phyloP scores from a whole-genome alignment of 2,113 vertebrate genomes.

The Pantherophis guttatus region DNA sequence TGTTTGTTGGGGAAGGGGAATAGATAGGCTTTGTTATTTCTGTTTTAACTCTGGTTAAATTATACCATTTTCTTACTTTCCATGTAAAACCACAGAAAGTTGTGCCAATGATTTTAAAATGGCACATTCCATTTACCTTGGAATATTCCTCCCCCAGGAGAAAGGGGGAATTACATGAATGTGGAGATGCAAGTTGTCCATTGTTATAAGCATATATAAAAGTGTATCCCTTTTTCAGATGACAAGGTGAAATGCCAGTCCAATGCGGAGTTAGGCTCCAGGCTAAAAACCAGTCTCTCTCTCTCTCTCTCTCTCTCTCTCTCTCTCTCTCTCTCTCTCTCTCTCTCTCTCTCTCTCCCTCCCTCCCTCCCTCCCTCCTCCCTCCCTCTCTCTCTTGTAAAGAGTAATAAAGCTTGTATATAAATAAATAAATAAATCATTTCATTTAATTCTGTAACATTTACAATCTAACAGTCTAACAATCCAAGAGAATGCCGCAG shows the following conservation, averaged over 20 bases:
- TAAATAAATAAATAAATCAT: neutral
- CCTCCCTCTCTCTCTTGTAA: neutral
- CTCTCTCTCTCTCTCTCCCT: too few relatives aligned
- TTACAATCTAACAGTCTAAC: conserved; percentile 5
- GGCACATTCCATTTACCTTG: neutral
- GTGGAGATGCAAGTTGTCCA: neutral
- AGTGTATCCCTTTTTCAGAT: neutral
- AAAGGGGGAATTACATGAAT: neutral
- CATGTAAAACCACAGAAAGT: neutral
- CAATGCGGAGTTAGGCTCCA: neutral
- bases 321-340: too few relatives aligned
- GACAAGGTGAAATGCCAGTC: neutral
- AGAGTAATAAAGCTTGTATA: neutral
- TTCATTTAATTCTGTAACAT: conserved; percentile 6
- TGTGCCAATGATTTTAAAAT: neutral
- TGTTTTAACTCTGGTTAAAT: neutral
- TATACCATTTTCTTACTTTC: neutral
- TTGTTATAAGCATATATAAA: neutral
- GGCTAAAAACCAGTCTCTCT: too few relatives aligned
- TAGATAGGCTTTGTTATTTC: neutral
- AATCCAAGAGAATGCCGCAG: conserved; percentile 48
- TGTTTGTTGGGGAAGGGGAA: neutral
- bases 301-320: too few relatives aligned
- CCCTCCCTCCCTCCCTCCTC: too few relatives aligned
- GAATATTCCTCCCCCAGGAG: neutral